These are phyloP conservation scores for Erpobdella octoculata DNA, from an alignment of 2,888 invertebrate species.

Conservation along the genomic window DNA sequence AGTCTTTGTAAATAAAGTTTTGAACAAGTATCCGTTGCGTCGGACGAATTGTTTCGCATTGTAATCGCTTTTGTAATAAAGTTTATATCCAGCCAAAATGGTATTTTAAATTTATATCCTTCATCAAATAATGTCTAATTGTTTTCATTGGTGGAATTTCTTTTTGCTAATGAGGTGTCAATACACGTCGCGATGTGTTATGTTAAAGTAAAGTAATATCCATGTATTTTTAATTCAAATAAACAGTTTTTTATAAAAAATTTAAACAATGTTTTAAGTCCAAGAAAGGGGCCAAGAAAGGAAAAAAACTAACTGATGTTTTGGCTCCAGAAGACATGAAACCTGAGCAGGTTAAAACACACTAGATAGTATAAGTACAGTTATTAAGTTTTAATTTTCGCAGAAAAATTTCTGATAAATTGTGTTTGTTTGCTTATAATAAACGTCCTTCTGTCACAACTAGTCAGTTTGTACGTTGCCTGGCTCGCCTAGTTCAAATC, in stretches of 20 bases:
- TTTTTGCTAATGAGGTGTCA: too few relatives aligned
- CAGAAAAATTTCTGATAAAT: not conserved
- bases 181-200: too few relatives aligned
- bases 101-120: too few relatives aligned
- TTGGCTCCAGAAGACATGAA: not conserved
- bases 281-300: slow-evolving; percentile 17
- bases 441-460: too few relatives aligned
- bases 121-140: too few relatives aligned
- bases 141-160: too few relatives aligned
- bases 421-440: not conserved
- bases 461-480: too few relatives aligned
- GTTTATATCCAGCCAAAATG: not conserved
- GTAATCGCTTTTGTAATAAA: not conserved
- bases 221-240: too few relatives aligned
- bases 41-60: not conserved
- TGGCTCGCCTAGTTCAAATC: too few relatives aligned
- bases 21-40: not conserved
- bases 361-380: not conserved
- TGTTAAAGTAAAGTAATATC: too few relatives aligned
- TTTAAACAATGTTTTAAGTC: slow-evolving; percentile 6
- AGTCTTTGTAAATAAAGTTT: not conserved
- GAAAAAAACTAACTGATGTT: slow-evolving; percentile 3
- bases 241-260: not conserved
- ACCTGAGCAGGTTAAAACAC: slow-evolving; percentile 15
- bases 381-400: not conserved